Conservation (phyloP, 2,888 invertebrate genomes). For the Spodoptera picta region DNA sequence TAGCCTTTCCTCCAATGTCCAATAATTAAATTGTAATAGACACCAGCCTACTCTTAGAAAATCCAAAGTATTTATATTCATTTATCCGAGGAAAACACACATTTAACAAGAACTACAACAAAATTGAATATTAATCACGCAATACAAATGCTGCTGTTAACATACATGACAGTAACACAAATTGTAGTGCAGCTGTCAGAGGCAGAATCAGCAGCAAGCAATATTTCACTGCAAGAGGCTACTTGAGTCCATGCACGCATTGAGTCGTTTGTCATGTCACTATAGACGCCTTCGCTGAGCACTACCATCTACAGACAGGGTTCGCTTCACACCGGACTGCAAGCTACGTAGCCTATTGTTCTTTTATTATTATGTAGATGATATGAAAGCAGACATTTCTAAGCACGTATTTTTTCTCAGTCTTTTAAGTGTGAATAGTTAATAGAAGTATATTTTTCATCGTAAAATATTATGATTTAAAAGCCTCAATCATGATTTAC, state of each 20-base stretch:
- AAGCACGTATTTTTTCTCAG: too few species aligned
- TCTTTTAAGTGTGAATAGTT: too few species aligned
- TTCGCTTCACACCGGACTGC: constrained; percentile 22
- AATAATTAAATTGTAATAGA: too few species aligned
- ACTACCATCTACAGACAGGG: constrained; percentile 55
- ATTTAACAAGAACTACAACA: background rate
- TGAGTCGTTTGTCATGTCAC: constrained; percentile 73
- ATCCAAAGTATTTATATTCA: too few species aligned
- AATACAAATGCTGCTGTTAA: constrained; percentile 24
- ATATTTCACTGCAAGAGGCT: constrained; percentile 55
- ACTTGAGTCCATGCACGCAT: constrained; percentile 60
- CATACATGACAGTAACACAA: constrained; percentile 46
- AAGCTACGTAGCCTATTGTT: background rate
- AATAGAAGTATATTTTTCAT: too few species aligned
- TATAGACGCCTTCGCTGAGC: constrained; percentile 58
- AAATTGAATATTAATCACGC: constrained; percentile 15
- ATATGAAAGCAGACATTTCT: too few species aligned
- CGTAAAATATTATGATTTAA: too few species aligned
- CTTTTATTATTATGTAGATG: background rate
- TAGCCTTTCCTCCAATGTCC: too few species aligned
- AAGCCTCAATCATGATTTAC: too few species aligned
- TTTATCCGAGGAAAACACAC: too few species aligned
- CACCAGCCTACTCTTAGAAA: too few species aligned
- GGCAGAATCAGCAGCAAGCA: constrained; percentile 42
- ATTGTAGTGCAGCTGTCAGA: constrained; percentile 50